These are phyloP conservation scores for Lacerta agilis DNA, from an alignment of 2,797 vertebrate species.

Conservation along the genomic window DNA sequence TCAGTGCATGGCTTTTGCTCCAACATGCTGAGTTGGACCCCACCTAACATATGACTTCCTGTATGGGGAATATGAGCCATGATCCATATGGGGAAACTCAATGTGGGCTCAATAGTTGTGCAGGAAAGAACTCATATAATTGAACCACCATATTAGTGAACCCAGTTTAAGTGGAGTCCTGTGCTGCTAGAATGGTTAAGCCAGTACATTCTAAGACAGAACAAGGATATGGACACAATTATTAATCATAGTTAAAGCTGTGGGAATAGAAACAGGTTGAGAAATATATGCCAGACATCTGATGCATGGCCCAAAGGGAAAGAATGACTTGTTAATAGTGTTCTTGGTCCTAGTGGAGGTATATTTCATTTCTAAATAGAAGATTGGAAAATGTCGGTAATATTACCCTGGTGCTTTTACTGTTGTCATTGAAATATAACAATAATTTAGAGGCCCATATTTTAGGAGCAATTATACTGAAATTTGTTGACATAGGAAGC, in stretches of 20 bases:
- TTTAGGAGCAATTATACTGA: slow-evolving; percentile 12
- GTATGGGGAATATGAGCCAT: not conserved
- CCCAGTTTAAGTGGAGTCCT: not conserved
- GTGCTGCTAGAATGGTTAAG: not conserved
- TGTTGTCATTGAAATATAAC: slow-evolving; percentile 22
- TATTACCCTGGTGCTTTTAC: not conserved
- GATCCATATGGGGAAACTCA: not conserved
- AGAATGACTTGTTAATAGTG: not conserved
- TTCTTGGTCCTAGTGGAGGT: not conserved
- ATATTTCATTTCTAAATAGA: slow-evolving; percentile 4
- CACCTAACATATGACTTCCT: not conserved
- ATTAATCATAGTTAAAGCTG: not conserved
- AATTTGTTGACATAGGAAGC: not conserved
- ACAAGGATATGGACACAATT: not conserved
- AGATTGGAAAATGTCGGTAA: slow-evolving; percentile 13
- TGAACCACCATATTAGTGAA: not conserved
- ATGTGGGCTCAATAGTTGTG: not conserved
- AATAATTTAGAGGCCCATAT: not conserved
- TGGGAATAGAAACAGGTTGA: not conserved
- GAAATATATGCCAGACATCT: not conserved
- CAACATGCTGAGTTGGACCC: not conserved
- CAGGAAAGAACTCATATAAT: not conserved
- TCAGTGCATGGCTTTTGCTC: not conserved
- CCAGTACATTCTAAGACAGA: not conserved
- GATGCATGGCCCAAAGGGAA: slow-evolving; percentile 19